These are phyloP conservation scores for Tethea ocularis DNA, from an alignment of 2,888 invertebrate genomes.

Conservation along the genomic window DNA sequence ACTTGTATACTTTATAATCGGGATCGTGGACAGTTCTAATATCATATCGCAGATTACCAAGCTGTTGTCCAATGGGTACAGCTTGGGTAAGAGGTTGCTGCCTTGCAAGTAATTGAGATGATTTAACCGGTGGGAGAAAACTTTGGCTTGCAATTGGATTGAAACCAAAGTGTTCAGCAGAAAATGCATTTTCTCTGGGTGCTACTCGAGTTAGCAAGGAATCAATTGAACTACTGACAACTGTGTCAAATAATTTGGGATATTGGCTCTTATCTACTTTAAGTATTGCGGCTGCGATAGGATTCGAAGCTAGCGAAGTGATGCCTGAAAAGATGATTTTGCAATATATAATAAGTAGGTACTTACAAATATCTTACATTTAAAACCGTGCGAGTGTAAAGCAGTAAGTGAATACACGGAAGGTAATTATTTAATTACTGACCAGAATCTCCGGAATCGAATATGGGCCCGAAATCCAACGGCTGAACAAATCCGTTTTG, in stretches of 20 bases:
- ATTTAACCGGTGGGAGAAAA: conserved; percentile 59
- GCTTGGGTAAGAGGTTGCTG: conserved; percentile 36
- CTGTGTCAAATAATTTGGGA: conserved; percentile 72
- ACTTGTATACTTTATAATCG: conserved; percentile 76
- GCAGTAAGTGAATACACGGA: conserved; percentile 15
- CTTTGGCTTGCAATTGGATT: conserved; percentile 77
- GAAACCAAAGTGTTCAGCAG: conserved; percentile 75
- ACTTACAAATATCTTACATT: conserved; percentile 14
- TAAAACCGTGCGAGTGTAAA: conserved; percentile 11
- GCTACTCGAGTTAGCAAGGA: conserved; percentile 69
- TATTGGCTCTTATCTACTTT: conserved; percentile 77
- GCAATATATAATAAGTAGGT: conserved; percentile 23
- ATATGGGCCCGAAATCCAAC: conserved; percentile 82
- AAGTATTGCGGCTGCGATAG: conserved; percentile 69
- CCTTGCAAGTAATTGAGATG: conserved; percentile 62
- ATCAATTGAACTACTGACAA: conserved; percentile 80
- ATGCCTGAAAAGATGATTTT: conserved; percentile 70
- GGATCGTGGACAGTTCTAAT: conserved; percentile 76
- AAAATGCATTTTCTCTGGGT: conserved; percentile 69
- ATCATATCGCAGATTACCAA: conserved; percentile 70
- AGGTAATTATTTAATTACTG: conserved; percentile 24
- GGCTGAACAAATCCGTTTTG: conserved; percentile 78
- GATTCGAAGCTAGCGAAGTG: conserved; percentile 73
- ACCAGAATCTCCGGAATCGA: conserved; percentile 72
- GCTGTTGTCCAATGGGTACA: conserved; percentile 54